Conservation (phyloP, 2,888 invertebrate genomes). For the Desoria tigrina region DNA sequence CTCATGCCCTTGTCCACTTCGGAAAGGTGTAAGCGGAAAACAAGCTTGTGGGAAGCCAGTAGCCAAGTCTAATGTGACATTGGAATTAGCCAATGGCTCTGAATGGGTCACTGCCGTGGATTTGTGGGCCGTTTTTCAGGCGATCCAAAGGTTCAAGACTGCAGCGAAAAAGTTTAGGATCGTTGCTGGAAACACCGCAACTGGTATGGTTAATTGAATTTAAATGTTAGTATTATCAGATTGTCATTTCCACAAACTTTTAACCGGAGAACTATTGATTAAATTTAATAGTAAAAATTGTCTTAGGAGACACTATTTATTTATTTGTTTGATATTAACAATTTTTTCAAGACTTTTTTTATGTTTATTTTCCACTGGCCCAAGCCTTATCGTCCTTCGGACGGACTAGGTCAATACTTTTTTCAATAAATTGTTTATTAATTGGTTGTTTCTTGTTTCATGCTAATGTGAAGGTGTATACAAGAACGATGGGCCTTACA, state of each 20-base stretch:
- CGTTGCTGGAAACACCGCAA: constrained; percentile 13
- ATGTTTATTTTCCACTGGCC: no score
- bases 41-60: neutral
- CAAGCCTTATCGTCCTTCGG: no score
- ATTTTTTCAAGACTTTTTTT: no score
- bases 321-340: no score
- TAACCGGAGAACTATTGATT: no score
- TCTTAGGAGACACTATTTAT: no score
- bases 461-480: constrained; percentile 28
- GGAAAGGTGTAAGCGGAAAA: constrained; percentile 17
- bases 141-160: neutral
- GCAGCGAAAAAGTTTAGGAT: neutral
- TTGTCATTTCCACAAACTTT: no score
- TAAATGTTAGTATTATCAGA: neutral
- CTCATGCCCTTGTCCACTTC: constrained; percentile 29
- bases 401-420: no score
- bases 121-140: constrained; percentile 9
- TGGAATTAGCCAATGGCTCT: constrained; percentile 3
- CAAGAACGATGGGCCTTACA: constrained; percentile 34
- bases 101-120: constrained; percentile 14
- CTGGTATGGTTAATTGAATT: neutral
- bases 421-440: no score
- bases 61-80: neutral
- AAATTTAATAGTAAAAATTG: no score
- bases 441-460: neutral